Percentiles rank a stretch among this genome's conserved stretches.
Evolutionary conservation across 2,797 vertebrate species (phyloP).

Genomic region (Poeciliopsis gracilis): DNA sequence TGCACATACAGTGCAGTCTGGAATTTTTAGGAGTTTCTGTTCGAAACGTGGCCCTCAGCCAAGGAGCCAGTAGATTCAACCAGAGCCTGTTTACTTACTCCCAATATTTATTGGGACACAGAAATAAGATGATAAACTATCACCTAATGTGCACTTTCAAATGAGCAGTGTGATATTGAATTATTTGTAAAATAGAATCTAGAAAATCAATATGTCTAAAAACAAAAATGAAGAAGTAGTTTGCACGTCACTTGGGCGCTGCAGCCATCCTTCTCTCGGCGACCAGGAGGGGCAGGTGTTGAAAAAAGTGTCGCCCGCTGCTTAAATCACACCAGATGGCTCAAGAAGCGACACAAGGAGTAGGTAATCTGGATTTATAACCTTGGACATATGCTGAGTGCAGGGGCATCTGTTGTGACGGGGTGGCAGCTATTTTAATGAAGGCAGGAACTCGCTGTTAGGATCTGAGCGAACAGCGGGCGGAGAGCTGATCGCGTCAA

Average conservation of each 20-base stretch:
- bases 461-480: constrained; percentile 16
- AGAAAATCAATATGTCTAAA: not conserved
- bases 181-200: not conserved
- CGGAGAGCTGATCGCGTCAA: constrained; percentile 27
- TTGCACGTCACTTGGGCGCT: constrained; percentile 12
- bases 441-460: constrained; percentile 45
- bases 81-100: not conserved
- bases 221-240: constrained; percentile 12
- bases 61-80: not conserved
- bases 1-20: not conserved
- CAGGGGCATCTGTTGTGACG: constrained; percentile 73
- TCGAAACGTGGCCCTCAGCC: not conserved
- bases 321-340: constrained; percentile 80
- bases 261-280: constrained; percentile 11
- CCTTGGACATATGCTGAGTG: constrained; percentile 77
- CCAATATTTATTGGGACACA: not conserved
- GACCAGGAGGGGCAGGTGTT: constrained; percentile 9
- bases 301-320: constrained; percentile 28
- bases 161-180: not conserved
- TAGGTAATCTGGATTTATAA: constrained; percentile 81
- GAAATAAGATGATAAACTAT: not conserved
- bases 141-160: not conserved
- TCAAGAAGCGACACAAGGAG: constrained; percentile 65
- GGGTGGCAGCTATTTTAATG: constrained; percentile 61
- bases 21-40: not conserved